Base-by-base conservation (phyloP, 1,140 invertebrate species). In the Saccostrea echinata region DNA sequence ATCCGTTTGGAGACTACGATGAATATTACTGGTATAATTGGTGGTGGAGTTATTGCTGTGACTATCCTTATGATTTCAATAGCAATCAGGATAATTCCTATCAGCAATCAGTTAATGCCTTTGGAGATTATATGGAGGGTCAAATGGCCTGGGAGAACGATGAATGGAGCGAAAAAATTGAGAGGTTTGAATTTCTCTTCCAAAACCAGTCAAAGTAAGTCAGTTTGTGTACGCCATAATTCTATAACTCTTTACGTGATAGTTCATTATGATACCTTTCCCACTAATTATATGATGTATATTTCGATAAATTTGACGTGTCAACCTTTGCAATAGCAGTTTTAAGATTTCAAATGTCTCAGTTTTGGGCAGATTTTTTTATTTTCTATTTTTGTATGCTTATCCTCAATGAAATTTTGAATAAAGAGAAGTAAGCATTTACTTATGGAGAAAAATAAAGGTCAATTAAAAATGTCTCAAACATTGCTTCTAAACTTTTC, bases 151-250 rank as follows among this genome's bases (percentile, higher is more conserved):
- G 68, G 68, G 30, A 76, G 33, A 33, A 76, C 27, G 68, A 76
- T 13, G 11, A 27, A 76, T 33, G 68, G 30, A 76, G 27, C 27
- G 68, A 76, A 30, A 27, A 76, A 12, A 27, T 76, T 16, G 27
- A 76, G 16, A 0, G 11, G 13, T 76, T 76, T 76, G 33, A 30
- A 33, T 12, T 12, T 11, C 68, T 76, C 9, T 76, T 76, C 30
- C 68, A 76, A 30, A 76, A 76, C 68, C 27, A 35, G 68, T 76
- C 68, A 9, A 76, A 76, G 68, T 76, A 76, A 76, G 68, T 68
- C 18, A n/a, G n/a, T 43, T 0, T n/a, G n/a, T n/a, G 18, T 6
- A 61, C 6, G 13, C 11, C n/a, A 21, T 61, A 2, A 21, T 61
- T 18, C 16, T 61, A 61, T 61, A 6, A 21, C 18, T 21, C n/a